Evolutionary conservation across 2,113 vertebrate species (phyloP).

Genomic region (Sclerurus mexicanus): DNA sequence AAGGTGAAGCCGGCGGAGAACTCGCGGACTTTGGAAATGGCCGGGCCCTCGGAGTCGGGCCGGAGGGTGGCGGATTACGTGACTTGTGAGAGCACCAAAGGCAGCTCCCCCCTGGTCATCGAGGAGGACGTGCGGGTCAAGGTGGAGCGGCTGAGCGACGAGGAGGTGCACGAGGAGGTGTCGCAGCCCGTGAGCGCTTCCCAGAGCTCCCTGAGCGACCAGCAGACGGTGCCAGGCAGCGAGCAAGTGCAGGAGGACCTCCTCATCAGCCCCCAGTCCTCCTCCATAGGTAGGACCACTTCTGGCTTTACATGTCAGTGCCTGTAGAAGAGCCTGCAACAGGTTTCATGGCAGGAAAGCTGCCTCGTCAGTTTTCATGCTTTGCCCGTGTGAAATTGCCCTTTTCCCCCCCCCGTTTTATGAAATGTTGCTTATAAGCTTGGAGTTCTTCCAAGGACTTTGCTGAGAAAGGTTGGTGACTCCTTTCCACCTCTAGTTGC

Average conservation of each 20-base stretch:
- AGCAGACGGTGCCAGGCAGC: conserved; percentile 96
- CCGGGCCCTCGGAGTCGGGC: conserved; percentile 81
- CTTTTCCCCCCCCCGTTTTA: neutral
- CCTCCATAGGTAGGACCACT: conserved; percentile 88
- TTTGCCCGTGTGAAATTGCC: neutral
- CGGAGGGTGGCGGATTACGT: conserved; percentile 88
- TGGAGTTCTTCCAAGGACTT: neutral
- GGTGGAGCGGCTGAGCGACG: conserved; percentile 94
- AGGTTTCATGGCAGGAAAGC: neutral
- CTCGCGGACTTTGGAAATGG: conserved; percentile 88
- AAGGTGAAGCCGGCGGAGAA: conserved; percentile 92
- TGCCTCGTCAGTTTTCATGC: rapidly evolving
- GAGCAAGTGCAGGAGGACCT: conserved; percentile 97
- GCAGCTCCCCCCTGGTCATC: conserved; percentile 77
- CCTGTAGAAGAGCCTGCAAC: neutral
- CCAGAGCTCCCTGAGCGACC: conserved; percentile 96
- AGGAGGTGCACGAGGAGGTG: conserved; percentile 93
- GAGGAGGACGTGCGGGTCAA: conserved; percentile 95
- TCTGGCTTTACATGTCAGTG: neutral
- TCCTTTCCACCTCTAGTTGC: neutral
- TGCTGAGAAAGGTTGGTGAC: neutral
- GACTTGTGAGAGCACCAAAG: conserved; percentile 92
- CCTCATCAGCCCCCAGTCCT: conserved; percentile 97
- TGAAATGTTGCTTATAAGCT: neutral
- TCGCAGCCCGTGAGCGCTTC: conserved; percentile 93